Base-by-base conservation (phyloP, 2,113 vertebrate genomes). In the Xiphophorus couchianus region DNA sequence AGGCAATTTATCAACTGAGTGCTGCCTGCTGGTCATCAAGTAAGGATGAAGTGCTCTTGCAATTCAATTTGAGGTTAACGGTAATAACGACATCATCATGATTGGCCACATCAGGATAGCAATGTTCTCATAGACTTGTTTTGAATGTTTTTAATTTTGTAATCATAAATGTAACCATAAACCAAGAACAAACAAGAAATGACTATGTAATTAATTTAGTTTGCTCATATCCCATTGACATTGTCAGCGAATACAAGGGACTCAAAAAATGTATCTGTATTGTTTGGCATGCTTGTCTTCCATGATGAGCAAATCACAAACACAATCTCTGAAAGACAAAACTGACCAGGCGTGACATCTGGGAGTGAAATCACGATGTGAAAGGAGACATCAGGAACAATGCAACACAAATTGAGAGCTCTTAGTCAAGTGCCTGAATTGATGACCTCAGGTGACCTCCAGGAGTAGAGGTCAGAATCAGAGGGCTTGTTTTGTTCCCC, bases 241-340 rank as follows among this genome's bases (percentile, higher is more conserved):
- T 48, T 82, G 42, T 76, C 74, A 64, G 30, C 27, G 0, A 5
- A 28, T 70, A 62, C 17, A 5, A 68, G 63, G 64, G 15, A 76
- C 76, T 79, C 73, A 84, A 63, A 81, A 71, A 66, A 66, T 33
- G 25, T 25, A 77, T 85, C 5, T 48, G 44, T 22, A 19, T 48
- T 29, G 79, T 84, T 84, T 62, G 58, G 84, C 66, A 66, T 51
- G 64, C 80, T 80, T 80, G 81, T 84, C 71, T 81, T 30, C 75
- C 80, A 33, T 78, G 80, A 84, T 39, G 74, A 80, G 64, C 69
- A 86, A 84, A 84, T 86, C 79, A 69, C 69, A 81, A 85, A 83
- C 78, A 29, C 73, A 77, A 80, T 88, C 74, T 82, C 80, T 82
- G 70, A 83, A 84, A 84, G 64, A 74, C 67, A 71, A 68, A 77